Evolutionary conservation across 1,140 invertebrate genomes (phyloP).

Genomic region (Drosophila navojoa): DNA sequence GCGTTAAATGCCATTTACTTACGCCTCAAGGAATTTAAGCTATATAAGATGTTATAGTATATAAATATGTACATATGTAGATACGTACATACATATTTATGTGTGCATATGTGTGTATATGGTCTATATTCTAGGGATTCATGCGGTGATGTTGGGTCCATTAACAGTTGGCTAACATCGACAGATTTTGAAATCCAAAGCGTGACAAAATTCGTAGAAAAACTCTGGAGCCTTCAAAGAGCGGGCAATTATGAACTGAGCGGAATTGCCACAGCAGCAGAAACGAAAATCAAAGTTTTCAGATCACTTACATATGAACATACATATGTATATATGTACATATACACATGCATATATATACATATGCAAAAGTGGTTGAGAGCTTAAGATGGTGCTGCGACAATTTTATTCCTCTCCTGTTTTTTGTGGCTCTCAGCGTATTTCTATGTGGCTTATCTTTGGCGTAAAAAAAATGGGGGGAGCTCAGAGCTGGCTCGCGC

Average conservation of each 20-base stretch:
- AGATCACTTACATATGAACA: constrained; percentile 25
- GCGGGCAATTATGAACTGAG: constrained; percentile 25
- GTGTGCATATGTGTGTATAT: neutral
- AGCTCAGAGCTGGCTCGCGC: constrained; percentile 26
- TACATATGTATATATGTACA: neutral
- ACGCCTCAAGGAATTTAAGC: constrained; percentile 60
- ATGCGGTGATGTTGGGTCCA: constrained; percentile 46
- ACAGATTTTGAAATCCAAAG: constrained; percentile 79
- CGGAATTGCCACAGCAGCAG: constrained; percentile 67
- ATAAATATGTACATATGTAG: constrained; percentile 11
- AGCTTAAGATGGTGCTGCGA: constrained; percentile 28
- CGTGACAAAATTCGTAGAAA: constrained; percentile 78
- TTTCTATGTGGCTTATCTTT: constrained; percentile 67
- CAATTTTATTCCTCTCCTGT: constrained; percentile 22
- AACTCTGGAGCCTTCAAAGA: constrained; percentile 35
- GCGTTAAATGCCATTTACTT: constrained; percentile 79
- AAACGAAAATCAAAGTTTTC: constrained; percentile 49
- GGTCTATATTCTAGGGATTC: constrained; percentile 21
- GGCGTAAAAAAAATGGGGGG: constrained; percentile 37
- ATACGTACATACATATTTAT: constrained; percentile 10
- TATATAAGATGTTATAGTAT: neutral
- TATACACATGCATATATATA: constrained; percentile 7
- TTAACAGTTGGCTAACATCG: constrained; percentile 76
- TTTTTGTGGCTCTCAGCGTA: constrained; percentile 46
- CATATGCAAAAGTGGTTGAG: neutral